Conservation (phyloP, 2,113 vertebrate genomes). For the Osmerus eperlanus region DNA sequence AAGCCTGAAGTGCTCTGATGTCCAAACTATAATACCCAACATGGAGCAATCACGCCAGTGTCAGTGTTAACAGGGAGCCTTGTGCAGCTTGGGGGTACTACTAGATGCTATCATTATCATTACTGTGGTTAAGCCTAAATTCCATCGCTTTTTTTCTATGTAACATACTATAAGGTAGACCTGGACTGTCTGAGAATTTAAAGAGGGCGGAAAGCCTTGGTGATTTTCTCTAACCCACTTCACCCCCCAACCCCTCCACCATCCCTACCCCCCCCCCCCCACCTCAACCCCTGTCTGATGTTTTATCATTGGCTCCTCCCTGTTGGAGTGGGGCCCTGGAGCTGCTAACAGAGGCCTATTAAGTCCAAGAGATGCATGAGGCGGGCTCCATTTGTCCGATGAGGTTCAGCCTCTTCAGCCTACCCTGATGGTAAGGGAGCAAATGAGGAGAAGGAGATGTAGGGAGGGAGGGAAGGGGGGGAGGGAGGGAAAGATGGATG, state of each 20-base stretch:
- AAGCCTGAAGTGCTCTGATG: not conserved
- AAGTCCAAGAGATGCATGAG: slow-evolving; percentile 27
- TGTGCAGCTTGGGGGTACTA: not conserved
- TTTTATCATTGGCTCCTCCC: not conserved
- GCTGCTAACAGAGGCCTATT: slow-evolving; percentile 1
- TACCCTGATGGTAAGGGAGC: not conserved
- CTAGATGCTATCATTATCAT: not conserved
- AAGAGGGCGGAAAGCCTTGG: not conserved
- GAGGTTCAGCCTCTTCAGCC: slow-evolving; percentile 15
- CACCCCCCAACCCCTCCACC: not conserved
- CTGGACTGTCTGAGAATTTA: not conserved
- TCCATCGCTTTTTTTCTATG: not conserved
- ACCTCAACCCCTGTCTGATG: not conserved
- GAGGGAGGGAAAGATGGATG: slow-evolving; percentile 26
- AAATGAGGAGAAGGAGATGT: not conserved
- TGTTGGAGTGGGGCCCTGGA: not conserved
- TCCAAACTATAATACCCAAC: not conserved
- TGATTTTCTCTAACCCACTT: too few species aligned
- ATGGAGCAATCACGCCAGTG: not conserved
- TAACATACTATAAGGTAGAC: not conserved
- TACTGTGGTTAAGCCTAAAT: not conserved
- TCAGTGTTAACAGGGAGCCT: not conserved
- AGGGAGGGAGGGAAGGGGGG: not conserved
- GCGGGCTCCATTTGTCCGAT: slow-evolving; percentile 8
- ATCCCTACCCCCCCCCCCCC: not conserved